Evolutionary conservation across 2,888 invertebrate genomes (phyloP).

Genomic region (Gymnoscelis rufifasciata): DNA sequence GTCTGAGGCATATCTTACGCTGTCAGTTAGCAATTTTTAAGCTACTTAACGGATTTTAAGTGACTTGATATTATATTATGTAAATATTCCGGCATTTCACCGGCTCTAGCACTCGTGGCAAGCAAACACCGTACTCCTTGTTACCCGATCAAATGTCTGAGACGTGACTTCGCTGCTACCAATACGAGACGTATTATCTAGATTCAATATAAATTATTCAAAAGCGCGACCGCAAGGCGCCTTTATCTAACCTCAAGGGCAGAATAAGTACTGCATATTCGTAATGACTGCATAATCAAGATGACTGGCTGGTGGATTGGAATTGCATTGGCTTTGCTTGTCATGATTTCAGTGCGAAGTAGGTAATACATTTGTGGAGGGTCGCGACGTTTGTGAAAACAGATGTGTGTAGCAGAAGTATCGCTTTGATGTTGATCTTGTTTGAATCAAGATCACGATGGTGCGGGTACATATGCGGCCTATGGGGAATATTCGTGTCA

Average conservation of each 20-base stretch:
- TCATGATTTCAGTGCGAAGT: neutral
- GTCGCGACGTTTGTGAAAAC: too few species aligned
- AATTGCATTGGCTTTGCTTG: neutral
- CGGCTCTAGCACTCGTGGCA: conserved; percentile 33
- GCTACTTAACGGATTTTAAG: too few species aligned
- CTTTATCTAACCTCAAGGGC: conserved; percentile 48
- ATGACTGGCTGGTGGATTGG: conserved; percentile 8
- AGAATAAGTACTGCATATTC: conserved; percentile 35
- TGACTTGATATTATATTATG: too few species aligned
- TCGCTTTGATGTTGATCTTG: too few species aligned
- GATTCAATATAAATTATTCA: conserved; percentile 65
- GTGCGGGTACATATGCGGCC: too few species aligned
- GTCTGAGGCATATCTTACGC: conserved; percentile 69
- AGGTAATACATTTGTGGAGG: too few species aligned
- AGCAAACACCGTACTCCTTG: conserved; percentile 63
- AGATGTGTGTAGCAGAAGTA: too few species aligned
- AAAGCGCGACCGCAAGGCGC: conserved; percentile 55
- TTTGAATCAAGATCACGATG: too few species aligned
- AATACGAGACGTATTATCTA: conserved; percentile 64
- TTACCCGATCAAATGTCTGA: conserved; percentile 72
- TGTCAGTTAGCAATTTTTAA: too few species aligned
- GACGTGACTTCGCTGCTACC: conserved; percentile 67
- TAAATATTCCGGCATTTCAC: conserved; percentile 1
- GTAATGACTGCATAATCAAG: conserved; percentile 33
- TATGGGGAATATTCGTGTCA: too few species aligned